These are phyloP conservation scores for Threskiornis aethiopicus DNA, from an alignment of 2,797 vertebrate species.

Conservation along the genomic window DNA sequence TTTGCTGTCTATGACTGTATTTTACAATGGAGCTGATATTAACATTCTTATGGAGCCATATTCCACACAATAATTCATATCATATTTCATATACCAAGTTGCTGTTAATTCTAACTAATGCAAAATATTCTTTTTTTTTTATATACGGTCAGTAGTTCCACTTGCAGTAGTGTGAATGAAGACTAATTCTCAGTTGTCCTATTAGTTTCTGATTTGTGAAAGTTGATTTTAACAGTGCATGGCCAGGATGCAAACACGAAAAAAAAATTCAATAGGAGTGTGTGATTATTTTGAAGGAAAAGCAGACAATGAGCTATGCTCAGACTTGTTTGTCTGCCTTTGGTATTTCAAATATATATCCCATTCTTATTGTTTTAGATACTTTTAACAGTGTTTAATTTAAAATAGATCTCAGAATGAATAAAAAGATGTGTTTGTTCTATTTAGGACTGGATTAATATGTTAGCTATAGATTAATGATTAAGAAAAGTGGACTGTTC, in stretches of 20 bases:
- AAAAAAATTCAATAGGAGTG: neutral
- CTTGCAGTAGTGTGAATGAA: neutral
- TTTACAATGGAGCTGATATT: neutral
- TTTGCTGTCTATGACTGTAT: neutral
- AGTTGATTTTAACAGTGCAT: neutral
- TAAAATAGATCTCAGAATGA: neutral
- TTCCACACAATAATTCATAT: neutral
- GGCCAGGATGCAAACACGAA: neutral
- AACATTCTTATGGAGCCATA: neutral
- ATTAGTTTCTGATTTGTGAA: neutral
- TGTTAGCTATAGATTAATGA: neutral
- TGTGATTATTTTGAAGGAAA: neutral
- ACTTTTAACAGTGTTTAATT: neutral
- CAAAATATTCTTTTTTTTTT: neutral
- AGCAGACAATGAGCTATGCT: neutral
- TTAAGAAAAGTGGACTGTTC: neutral
- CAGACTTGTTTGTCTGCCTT: neutral
- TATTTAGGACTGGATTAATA: neutral
- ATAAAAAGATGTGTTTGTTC: neutral
- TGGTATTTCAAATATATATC: neutral
- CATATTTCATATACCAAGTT: neutral
- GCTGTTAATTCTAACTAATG: neutral
- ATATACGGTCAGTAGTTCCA: neutral
- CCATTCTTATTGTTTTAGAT: neutral
- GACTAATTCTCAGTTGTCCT: neutral